phyloP scores from a whole-genome alignment of 2,797 vertebrate genomes.

The Malacoraja senta region DNA sequence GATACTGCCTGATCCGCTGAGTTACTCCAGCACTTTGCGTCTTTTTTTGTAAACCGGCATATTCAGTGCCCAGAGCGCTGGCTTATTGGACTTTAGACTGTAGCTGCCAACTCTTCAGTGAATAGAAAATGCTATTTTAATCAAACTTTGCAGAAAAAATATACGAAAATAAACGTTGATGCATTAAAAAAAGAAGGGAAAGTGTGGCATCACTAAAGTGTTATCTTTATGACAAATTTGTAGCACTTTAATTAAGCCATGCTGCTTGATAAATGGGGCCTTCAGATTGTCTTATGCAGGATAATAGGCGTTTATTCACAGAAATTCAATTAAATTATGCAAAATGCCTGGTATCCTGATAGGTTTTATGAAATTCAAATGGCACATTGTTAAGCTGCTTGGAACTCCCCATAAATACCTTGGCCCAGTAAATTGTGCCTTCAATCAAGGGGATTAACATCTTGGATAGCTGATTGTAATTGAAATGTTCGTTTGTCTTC shows the following conservation, averaged over 20 bases:
- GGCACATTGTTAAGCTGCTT: background rate
- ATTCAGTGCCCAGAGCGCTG: no score
- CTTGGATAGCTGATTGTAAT: no score
- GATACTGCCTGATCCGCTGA: no score
- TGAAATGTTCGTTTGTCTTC: background rate
- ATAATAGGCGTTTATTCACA: background rate
- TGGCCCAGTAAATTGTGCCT: background rate
- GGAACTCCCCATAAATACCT: background rate
- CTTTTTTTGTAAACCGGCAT: no score
- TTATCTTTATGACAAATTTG: background rate
- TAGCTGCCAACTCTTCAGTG: no score
- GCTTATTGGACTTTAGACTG: no score
- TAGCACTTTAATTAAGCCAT: background rate
- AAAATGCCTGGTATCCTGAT: background rate
- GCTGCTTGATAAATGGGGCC: background rate
- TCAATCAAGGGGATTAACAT: background rate
- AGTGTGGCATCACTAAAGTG: background rate
- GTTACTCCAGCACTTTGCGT: no score
- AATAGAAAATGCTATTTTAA: background rate
- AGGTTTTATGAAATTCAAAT: slow-evolving; percentile 8
- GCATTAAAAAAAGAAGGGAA: background rate
- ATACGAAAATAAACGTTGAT: background rate
- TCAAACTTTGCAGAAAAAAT: background rate
- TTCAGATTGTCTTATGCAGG: background rate
- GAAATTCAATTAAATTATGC: slow-evolving; percentile 44